Percentiles rank a stretch among this genome's conserved stretches.
Evolutionary conservation across 2,797 vertebrate genomes (phyloP).

Genomic region (Sciurus vulgaris): DNA sequence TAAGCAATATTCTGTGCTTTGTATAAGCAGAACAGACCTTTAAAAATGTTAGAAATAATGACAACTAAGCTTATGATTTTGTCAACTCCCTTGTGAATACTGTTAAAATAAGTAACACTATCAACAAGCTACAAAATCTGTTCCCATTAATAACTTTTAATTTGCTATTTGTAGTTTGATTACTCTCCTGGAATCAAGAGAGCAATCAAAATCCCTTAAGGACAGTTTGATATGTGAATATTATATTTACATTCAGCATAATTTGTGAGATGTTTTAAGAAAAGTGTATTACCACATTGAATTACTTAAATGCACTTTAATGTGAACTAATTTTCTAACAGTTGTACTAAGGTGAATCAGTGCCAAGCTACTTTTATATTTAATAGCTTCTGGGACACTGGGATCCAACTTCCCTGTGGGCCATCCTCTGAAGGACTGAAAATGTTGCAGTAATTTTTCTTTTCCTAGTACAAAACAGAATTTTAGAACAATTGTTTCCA

Average conservation of each 20-base stretch:
- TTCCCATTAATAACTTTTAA: neutral
- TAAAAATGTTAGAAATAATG: neutral
- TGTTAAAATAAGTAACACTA: neutral
- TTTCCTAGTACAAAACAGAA: conserved; percentile 70
- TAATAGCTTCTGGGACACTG: conserved; percentile 82
- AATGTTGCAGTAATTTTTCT: conserved; percentile 67
- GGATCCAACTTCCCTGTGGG: conserved; percentile 61
- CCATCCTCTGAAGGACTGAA: conserved; percentile 61
- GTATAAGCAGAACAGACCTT: neutral
- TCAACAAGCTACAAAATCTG: neutral
- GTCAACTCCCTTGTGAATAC: neutral
- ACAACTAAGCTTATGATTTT: neutral
- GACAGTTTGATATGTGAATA: neutral
- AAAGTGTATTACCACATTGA: conserved; percentile 63
- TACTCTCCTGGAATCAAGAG: neutral
- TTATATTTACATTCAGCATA: neutral
- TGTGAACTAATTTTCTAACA: conserved; percentile 74
- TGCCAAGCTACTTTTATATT: conserved; percentile 68
- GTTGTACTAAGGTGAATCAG: conserved; percentile 78
- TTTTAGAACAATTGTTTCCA: conserved; percentile 71
- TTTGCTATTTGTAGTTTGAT: conserved; percentile 36
- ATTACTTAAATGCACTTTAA: conserved; percentile 82
- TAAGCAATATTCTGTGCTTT: neutral
- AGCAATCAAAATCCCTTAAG: neutral
- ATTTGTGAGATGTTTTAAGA: conserved; percentile 23